Conservation (phyloP, 2,888 invertebrate genomes). For the Melikaiella ostensackeni region DNA sequence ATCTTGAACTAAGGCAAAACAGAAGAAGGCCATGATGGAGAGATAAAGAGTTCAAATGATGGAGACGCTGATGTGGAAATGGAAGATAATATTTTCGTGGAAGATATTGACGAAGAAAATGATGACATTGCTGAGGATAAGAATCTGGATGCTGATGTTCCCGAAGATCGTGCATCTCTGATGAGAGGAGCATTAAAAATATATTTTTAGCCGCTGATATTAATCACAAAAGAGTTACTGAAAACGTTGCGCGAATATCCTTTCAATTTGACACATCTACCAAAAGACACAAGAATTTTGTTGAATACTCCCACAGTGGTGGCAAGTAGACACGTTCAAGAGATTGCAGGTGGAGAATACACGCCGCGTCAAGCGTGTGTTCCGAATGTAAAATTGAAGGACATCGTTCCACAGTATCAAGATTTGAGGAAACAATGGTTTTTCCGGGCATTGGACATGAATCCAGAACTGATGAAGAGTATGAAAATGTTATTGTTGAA, state of each 20-base stretch:
- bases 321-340: constrained; percentile 20
- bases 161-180: background rate
- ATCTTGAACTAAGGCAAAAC: background rate
- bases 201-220: background rate
- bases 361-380: no score
- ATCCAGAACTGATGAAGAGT: constrained; percentile 42
- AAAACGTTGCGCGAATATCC: constrained; percentile 40
- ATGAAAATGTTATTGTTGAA: constrained; percentile 36
- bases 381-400: background rate
- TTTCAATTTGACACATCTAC: constrained; percentile 39
- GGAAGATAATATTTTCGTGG: background rate
- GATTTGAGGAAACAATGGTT: no score
- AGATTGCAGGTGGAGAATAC: constrained; percentile 41
- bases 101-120: background rate
- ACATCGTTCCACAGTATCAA: constrained; percentile 15
- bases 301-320: constrained; percentile 39
- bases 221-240: constrained; percentile 42
- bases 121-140: background rate
- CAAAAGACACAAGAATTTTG: constrained; percentile 41
- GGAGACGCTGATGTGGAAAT: background rate
- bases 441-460: constrained; percentile 16
- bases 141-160: no score
- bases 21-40: background rate
- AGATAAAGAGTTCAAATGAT: background rate
- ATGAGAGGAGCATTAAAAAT: background rate